Conservation (phyloP, 2,113 vertebrate genomes). For the Peromyscus leucopus region DNA sequence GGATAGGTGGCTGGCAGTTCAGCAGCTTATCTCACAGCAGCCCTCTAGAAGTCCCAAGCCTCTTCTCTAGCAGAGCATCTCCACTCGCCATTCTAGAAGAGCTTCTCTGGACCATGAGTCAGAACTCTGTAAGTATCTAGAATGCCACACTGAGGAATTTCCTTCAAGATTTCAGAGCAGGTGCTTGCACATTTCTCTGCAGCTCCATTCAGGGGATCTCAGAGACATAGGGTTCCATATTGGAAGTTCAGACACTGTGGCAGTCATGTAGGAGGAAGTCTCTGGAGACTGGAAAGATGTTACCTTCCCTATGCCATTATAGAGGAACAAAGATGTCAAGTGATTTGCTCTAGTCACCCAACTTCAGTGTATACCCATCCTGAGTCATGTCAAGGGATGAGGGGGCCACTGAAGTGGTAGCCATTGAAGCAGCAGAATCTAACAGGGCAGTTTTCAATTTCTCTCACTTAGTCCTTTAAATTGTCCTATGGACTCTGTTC, state of each 20-base stretch:
- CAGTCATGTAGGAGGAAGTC: neutral
- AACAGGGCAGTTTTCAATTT: neutral
- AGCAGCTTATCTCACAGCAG: neutral
- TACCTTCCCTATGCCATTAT: neutral
- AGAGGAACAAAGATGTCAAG: neutral
- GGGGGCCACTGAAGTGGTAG: neutral
- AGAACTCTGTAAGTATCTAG: neutral
- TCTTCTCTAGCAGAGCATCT: neutral
- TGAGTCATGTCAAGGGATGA: neutral
- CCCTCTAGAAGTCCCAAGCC: neutral
- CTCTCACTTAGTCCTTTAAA: neutral
- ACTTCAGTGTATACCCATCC: neutral
- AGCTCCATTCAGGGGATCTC: neutral
- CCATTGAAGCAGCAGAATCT: neutral
- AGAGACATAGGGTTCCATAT: neutral
- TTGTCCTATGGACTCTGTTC: neutral
- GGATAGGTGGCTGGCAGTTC: neutral
- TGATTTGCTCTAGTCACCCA: neutral
- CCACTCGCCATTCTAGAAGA: neutral
- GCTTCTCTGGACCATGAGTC: neutral
- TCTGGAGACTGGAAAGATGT: neutral
- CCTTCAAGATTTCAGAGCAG: neutral
- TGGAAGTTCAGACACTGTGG: neutral
- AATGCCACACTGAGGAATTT: neutral
- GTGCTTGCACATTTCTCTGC: neutral